A percentile compares a stretch with the other conserved stretches of the same genome.
Evolutionary conservation across 2,113 vertebrate species (phyloP).

Genomic region (Caracal caracal): DNA sequence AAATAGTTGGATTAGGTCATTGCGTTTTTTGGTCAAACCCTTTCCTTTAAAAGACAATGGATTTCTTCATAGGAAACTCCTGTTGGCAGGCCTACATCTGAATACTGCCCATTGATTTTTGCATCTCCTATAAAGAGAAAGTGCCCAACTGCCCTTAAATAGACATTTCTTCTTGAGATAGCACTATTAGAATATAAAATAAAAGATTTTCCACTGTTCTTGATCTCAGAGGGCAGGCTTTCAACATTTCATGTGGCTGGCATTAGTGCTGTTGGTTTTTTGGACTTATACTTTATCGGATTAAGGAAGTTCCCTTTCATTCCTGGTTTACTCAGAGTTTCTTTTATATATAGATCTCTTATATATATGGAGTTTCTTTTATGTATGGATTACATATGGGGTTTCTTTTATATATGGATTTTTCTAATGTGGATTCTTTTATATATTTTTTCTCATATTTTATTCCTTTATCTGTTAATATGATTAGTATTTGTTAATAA

Average conservation of each 20-base stretch:
- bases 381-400: too few species aligned
- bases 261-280: not conserved
- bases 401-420: not conserved
- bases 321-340: not conserved
- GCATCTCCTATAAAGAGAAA: slow-evolving; percentile 60
- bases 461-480: not conserved
- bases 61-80: slow-evolving; percentile 78
- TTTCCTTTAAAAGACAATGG: slow-evolving; percentile 81
- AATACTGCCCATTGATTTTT: slow-evolving; percentile 60
- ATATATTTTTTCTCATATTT: not conserved
- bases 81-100: slow-evolving; percentile 60
- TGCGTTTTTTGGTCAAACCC: slow-evolving; percentile 75
- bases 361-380: too few species aligned
- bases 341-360: not conserved
- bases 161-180: slow-evolving; percentile 62
- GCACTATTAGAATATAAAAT: slow-evolving; percentile 22
- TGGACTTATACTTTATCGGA: not conserved
- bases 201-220: slow-evolving; percentile 53
- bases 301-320: not conserved
- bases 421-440: not conserved
- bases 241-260: not conserved
- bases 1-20: slow-evolving; percentile 77
- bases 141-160: slow-evolving; percentile 52
- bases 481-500: not conserved
- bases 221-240: slow-evolving; percentile 1